Evolutionary conservation across 2,888 invertebrate species (phyloP).

Genomic region (Criorhina ranunculi): DNA sequence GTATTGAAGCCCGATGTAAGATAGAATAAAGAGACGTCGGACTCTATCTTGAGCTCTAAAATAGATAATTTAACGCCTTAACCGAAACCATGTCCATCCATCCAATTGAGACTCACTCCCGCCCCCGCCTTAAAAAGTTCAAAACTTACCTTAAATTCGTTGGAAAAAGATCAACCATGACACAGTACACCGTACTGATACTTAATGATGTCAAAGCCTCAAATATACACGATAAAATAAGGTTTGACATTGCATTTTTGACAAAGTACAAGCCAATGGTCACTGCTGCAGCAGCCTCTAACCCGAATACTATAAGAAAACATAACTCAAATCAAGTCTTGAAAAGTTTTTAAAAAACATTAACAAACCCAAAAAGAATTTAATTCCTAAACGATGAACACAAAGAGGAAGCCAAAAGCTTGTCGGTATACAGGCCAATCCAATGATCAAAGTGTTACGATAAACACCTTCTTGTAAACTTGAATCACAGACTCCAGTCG

Average conservation of each 20-base stretch:
- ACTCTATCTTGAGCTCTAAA: no score
- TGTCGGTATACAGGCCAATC: constrained; percentile 92
- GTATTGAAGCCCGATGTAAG: no score
- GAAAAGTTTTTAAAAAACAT: constrained; percentile 35
- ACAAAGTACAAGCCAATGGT: constrained; percentile 92
- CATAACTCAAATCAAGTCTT: constrained; percentile 81
- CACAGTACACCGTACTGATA: constrained; percentile 92
- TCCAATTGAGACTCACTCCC: no score
- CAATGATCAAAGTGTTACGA: constrained; percentile 91
- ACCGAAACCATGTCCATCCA: no score
- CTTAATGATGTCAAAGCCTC: constrained; percentile 92
- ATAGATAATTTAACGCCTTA: no score
- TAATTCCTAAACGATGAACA: constrained; percentile 91
- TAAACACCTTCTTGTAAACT: constrained; percentile 89
- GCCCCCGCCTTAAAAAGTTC: no score
- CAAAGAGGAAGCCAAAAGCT: constrained; percentile 92
- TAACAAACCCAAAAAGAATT: constrained; percentile 90
- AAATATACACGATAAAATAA: constrained; percentile 91
- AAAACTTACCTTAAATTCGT: constrained; percentile 90
- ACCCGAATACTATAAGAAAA: constrained; percentile 88
- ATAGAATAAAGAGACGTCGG: no score
- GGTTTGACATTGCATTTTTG: constrained; percentile 88
- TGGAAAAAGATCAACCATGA: constrained; percentile 92
- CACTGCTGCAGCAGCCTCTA: constrained; percentile 89
- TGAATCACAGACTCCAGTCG: constrained; percentile 85